Base-by-base conservation (phyloP, 2,888 invertebrate species). In the Xiphydria camelus region DNA sequence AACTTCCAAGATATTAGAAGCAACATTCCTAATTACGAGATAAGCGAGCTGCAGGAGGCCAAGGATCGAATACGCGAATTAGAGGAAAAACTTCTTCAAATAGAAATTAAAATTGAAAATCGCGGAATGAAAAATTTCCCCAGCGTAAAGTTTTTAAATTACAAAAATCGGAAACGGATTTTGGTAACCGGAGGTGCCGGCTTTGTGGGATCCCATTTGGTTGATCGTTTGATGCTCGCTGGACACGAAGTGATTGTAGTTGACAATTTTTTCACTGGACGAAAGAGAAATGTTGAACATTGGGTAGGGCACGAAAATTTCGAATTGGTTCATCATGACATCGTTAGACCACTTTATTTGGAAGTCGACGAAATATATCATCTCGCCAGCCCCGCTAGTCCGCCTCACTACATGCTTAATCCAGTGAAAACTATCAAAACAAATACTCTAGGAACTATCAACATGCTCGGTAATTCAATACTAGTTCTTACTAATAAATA, bases 251-350 rank as follows among this genome's bases (percentile, higher is more conserved):
- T 98, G 0, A 95, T 94, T 61, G 96, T 96, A 0, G 94, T 90
- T 1, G 98, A 99, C 76, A 99, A 99, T 76, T 97, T 98, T 77
- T 98, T 95, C 77, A 99, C 98, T 0, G 98, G 98, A 1, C 83
- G 96, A 10, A 96, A 97, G 73, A 83, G 93, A 25, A 99, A 99
- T 76, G 91, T 99, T 0, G 96, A 96, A 70, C 98, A 98, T 67
- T 99, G 99, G 99, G 85, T 98, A 45, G 98, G 98, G 0, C 99
- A 99, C 76, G 90, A 94, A 64, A 99, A 99, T 78, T 99, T 99
- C 77, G 98, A 99, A 77, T 80, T 99, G 56, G 93, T 99, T 36
- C 96, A 98, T 77, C 98, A 99, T 76, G 99, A 99, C 69, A 95
- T 99, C 65, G 97, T 99, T 1, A 95, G 98, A 78, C 94, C 98